Evolutionary conservation across 2,888 invertebrate genomes (phyloP).

Genomic region (Metacarcinus magister): DNA sequence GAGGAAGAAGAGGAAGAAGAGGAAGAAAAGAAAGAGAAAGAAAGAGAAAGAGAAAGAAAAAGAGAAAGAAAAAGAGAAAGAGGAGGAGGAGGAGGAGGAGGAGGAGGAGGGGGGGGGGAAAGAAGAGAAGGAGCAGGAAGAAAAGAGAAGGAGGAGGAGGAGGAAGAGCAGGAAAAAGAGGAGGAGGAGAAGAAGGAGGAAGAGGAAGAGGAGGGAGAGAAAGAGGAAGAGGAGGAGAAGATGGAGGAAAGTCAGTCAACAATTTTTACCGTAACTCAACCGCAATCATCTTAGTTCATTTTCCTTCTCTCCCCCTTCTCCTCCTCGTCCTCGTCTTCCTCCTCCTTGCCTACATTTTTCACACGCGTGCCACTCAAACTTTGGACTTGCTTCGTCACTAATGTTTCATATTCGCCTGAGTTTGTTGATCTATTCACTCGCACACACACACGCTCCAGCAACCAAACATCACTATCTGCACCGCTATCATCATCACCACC

Average conservation of each 20-base stretch:
- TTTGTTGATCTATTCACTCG: not conserved
- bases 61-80: too few relatives aligned
- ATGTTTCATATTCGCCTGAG: not conserved
- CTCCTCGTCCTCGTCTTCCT: not conserved
- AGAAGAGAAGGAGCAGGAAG: too few relatives aligned
- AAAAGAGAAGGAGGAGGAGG: too few relatives aligned
- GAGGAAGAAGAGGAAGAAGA: too few relatives aligned
- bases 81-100: too few relatives aligned
- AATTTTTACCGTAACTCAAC: not conserved
- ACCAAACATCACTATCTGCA: too few relatives aligned
- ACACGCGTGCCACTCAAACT: conserved; percentile 2
- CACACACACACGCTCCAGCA: not conserved
- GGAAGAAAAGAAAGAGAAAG: too few relatives aligned
- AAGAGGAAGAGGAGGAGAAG: not conserved
- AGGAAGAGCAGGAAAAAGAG: too few relatives aligned
- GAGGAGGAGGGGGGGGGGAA: too few relatives aligned
- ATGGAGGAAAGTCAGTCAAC: not conserved
- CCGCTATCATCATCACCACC: too few relatives aligned
- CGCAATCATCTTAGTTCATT: conserved; percentile 3
- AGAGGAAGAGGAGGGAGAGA: not conserved
- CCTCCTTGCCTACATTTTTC: not conserved
- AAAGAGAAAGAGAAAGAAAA: too few relatives aligned
- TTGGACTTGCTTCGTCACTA: not conserved
- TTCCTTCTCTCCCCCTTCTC: not conserved
- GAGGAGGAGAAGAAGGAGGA: not conserved